These are phyloP conservation scores for Eristalis intricaria DNA, from an alignment of 2,888 invertebrate species.

Conservation along the genomic window DNA sequence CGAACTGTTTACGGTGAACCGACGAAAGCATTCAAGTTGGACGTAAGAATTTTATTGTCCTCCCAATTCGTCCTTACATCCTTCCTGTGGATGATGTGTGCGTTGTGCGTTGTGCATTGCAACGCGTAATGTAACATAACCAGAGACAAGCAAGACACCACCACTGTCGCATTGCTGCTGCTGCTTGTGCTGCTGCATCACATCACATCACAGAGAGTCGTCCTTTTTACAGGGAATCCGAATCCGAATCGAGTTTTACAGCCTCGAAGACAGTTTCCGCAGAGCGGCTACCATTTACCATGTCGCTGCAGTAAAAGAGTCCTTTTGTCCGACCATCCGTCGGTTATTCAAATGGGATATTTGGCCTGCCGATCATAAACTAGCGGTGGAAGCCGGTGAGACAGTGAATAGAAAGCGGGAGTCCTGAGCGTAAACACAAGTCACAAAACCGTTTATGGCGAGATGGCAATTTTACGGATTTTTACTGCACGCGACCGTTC, in stretches of 20 bases:
- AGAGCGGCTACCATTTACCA: conserved; percentile 60
- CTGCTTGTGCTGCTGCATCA: not conserved
- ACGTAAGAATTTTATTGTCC: conserved; percentile 46
- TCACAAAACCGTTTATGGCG: conserved; percentile 70
- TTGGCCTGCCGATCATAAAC: conserved; percentile 61
- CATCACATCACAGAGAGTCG: not conserved
- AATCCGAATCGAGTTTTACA: conserved; percentile 54
- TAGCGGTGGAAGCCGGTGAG: conserved; percentile 24
- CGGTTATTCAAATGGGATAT: conserved; percentile 58
- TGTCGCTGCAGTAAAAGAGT: conserved; percentile 55
- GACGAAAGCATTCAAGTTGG: conserved; percentile 52
- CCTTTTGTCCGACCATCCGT: conserved; percentile 57
- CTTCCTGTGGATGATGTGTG: conserved; percentile 7
- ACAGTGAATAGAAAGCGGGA: conserved; percentile 11
- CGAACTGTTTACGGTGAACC: conserved; percentile 70
- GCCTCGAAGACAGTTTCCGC: conserved; percentile 43
- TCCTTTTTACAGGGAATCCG: conserved; percentile 63
- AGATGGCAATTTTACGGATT: conserved; percentile 70
- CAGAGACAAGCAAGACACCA: not conserved
- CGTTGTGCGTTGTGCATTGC: not conserved
- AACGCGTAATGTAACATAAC: not conserved
- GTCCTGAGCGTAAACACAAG: conserved; percentile 51
- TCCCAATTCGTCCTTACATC: conserved; percentile 17
- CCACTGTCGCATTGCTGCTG: conserved; percentile 6
- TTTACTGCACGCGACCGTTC: conserved; percentile 68